These are phyloP conservation scores for Tribolium madens DNA, from an alignment of 1,140 invertebrate genomes.

Conservation along the genomic window DNA sequence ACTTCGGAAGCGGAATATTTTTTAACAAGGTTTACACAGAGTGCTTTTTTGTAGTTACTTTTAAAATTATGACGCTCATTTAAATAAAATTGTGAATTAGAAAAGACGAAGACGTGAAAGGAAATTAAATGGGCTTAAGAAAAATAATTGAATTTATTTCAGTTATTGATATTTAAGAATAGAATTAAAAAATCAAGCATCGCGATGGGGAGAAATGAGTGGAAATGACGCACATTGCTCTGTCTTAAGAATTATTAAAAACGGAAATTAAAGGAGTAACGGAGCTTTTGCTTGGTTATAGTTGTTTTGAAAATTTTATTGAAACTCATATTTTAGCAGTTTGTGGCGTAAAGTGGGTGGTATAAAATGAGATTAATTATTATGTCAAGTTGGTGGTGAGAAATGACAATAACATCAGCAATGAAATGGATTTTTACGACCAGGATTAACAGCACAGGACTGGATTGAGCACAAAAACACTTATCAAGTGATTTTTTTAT, in stretches of 20 bases:
- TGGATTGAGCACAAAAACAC: neutral
- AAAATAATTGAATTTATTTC: slow-evolving; percentile 23
- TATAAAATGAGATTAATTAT: neutral
- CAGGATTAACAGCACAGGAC: neutral
- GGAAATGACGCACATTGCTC: too few relatives aligned
- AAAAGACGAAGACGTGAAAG: neutral
- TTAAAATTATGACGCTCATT: slow-evolving; percentile 34
- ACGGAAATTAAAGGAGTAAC: neutral
- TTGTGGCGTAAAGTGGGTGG: neutral
- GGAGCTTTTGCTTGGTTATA: neutral
- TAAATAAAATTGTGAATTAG: slow-evolving; percentile 37
- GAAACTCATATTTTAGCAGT: neutral
- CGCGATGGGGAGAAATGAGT: too few relatives aligned
- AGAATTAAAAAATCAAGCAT: neutral
- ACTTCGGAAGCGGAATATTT: slow-evolving; percentile 17
- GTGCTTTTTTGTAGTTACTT: slow-evolving; percentile 26
- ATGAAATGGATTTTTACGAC: neutral
- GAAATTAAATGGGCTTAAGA: slow-evolving; percentile 9
- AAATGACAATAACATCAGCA: neutral
- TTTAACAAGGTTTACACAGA: slow-evolving; percentile 30
- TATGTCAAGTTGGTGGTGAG: neutral
- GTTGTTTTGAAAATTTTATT: neutral
- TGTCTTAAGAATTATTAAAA: neutral
- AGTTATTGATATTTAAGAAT: neutral
- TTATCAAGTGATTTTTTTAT: too few relatives aligned